A percentile compares a stretch with the other conserved stretches of the same genome.
Conservation (phyloP, 2,888 invertebrate species). For the Pristionchus fissidentatus region DNA sequence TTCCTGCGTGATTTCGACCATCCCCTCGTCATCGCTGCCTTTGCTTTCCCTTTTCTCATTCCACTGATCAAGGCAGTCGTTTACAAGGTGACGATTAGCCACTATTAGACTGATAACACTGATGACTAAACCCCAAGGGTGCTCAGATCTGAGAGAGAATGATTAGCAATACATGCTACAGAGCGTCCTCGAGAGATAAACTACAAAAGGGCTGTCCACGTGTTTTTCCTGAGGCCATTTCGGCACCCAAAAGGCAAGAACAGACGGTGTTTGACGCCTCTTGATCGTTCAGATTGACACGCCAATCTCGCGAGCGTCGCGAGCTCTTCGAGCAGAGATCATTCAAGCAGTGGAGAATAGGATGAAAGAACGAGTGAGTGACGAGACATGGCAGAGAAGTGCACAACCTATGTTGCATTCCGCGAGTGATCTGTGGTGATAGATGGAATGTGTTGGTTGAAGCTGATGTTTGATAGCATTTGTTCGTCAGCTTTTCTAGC, state of each 20-base stretch:
- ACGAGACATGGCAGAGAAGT: not conserved
- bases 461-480: no score
- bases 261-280: not conserved
- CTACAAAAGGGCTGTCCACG: not conserved
- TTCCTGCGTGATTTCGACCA: conserved; percentile 35
- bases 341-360: not conserved
- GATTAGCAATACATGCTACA: no score
- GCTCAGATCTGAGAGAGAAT: not conserved
- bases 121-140: not conserved
- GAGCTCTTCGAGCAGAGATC: conserved; percentile 6
- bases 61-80: conserved; percentile 26
- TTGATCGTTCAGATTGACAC: not conserved
- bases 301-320: conserved; percentile 1
- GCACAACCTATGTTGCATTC: no score
- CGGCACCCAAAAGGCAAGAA: not conserved
- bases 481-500: no score
- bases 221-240: not conserved
- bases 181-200: not conserved
- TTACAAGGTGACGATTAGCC: conserved; percentile 14
- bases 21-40: not conserved
- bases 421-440: not conserved
- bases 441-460: not conserved
- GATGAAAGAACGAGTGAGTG: conserved; percentile 28
- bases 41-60: conserved; percentile 26
- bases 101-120: conserved; percentile 13